Evolutionary conservation across 2,888 invertebrate genomes (phyloP).

Genomic region (Rhabditoides inermis): DNA sequence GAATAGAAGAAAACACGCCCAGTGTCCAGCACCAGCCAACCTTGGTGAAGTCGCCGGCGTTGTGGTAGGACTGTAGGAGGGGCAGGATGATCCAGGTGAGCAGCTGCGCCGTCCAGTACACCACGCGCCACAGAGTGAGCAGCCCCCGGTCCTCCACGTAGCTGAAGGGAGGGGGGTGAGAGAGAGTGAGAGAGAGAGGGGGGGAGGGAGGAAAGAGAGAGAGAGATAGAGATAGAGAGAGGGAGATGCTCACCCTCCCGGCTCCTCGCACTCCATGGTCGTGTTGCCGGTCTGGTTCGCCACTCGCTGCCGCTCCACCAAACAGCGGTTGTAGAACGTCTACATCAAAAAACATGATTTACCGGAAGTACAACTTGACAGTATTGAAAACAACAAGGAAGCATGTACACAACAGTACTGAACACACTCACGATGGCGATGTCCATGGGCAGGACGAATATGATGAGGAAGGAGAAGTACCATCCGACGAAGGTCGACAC

Average conservation of each 20-base stretch:
- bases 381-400: neutral
- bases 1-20: too few species aligned
- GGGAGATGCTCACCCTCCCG: too few species aligned
- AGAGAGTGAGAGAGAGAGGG: too few species aligned
- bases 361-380: too few species aligned
- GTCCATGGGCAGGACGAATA: conserved; percentile 91
- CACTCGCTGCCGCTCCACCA: conserved; percentile 25
- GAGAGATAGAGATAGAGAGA: too few species aligned
- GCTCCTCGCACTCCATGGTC: too few species aligned
- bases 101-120: conserved; percentile 96
- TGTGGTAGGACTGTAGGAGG: conserved; percentile 95
- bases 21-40: too few species aligned
- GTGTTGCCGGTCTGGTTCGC: too few species aligned
- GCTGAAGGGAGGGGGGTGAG: too few species aligned
- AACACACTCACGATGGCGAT: conserved; percentile 66
- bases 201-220: too few species aligned
- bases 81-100: conserved; percentile 95
- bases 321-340: conserved; percentile 47
- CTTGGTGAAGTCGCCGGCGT: conserved; percentile 92
- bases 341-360: too few species aligned
- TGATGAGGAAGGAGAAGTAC: conserved; percentile 96
- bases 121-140: conserved; percentile 85
- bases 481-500: conserved; percentile 86
- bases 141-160: conserved; percentile 77
- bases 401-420: too few species aligned